phyloP scores from a whole-genome alignment of 35 echinoderm and acorn worm genomes.

The Apostichopus japonicus region DNA sequence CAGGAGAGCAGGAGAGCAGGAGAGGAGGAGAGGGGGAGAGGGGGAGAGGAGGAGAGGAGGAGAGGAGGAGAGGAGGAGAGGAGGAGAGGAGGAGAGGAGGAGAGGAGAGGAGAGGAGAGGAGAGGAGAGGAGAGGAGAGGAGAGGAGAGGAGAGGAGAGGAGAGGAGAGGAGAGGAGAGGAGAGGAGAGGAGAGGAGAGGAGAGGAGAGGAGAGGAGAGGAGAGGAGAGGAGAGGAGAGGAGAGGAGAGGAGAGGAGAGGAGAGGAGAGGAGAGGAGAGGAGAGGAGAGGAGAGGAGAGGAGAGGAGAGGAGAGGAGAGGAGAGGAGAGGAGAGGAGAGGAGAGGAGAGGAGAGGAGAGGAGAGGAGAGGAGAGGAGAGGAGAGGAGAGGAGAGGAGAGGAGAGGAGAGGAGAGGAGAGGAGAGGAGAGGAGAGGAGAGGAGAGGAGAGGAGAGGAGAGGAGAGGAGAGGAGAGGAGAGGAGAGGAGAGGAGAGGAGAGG shows the following conservation, averaged over 20 bases:
- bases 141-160: not conserved
- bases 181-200: not conserved
- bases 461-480: too few relatives aligned
- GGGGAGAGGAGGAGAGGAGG: not conserved
- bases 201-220: not conserved
- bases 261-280: too few relatives aligned
- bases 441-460: not conserved
- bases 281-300: too few relatives aligned
- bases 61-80: not conserved
- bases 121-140: not conserved
- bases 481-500: too few relatives aligned
- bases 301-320: not conserved
- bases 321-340: not conserved
- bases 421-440: not conserved
- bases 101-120: not conserved
- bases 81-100: not conserved
- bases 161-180: not conserved
- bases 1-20: not conserved
- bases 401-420: not conserved
- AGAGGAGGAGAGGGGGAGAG: not conserved
- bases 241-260: too few relatives aligned
- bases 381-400: too few relatives aligned
- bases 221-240: not conserved
- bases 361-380: too few relatives aligned
- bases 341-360: too few relatives aligned